Conservation (phyloP, 2,888 invertebrate species). For the Stegana nigrithorax region DNA sequence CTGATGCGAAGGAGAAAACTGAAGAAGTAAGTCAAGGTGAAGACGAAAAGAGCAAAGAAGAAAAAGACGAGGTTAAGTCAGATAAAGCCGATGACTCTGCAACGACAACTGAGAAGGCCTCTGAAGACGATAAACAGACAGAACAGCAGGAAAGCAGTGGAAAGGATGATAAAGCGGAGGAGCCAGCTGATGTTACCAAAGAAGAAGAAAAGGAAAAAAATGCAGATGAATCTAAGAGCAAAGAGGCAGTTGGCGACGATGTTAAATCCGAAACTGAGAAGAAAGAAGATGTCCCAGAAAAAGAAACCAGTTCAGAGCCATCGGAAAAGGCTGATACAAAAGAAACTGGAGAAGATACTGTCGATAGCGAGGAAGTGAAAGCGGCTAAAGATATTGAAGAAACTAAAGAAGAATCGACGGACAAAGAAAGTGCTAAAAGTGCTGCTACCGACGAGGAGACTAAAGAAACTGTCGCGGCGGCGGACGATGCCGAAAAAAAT, state of each 20-base stretch:
- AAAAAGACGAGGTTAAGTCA: slow-evolving; percentile 6
- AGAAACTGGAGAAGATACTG: no score
- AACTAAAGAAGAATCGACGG: no score
- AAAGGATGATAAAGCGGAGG: slow-evolving; percentile 20
- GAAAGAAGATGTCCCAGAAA: no score
- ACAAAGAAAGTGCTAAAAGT: no score
- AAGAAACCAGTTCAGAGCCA: no score
- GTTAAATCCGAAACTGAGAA: slow-evolving; percentile 6
- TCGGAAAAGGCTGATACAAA: no score
- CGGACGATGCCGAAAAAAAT: background rate
- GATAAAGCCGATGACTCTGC: background rate
- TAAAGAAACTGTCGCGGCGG: background rate
- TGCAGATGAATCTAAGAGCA: background rate
- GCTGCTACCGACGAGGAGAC: no score
- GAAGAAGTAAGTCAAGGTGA: no score
- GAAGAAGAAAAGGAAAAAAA: background rate
- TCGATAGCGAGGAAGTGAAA: no score
- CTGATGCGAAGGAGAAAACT: no score
- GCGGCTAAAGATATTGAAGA: no score
- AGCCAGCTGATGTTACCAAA: background rate
- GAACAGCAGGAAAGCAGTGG: background rate
- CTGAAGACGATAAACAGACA: slow-evolving; percentile 8
- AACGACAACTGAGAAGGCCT: background rate
- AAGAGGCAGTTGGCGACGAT: background rate
- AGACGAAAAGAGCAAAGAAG: no score